Conservation (phyloP, 2,113 vertebrate species). For the Lontra canadensis region DNA sequence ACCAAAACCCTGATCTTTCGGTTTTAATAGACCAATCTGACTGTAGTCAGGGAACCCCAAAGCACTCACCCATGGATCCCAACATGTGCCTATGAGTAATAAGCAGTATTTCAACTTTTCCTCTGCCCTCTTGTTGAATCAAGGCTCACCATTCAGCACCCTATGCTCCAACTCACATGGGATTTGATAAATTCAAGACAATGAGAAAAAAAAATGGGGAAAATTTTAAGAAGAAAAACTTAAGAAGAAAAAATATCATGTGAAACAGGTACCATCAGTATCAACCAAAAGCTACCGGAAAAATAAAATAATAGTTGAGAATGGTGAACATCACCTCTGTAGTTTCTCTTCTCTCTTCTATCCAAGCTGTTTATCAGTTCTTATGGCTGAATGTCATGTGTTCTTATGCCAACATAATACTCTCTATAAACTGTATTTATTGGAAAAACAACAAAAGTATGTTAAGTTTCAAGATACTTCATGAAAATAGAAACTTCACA, state of each 20-base stretch:
- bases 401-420: neutral
- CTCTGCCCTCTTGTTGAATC: neutral
- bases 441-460: neutral
- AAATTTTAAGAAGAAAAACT: neutral
- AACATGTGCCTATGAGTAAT: neutral
- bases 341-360: neutral
- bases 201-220: neutral
- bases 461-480: neutral
- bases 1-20: neutral
- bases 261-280: neutral
- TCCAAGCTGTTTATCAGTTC: neutral
- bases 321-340: neutral
- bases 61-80: neutral
- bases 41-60: neutral
- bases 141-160: neutral
- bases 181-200: neutral
- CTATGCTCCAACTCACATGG: neutral
- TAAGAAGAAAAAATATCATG: neutral
- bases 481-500: neutral
- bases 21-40: neutral
- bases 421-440: neutral
- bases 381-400: neutral
- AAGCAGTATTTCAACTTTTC: neutral
- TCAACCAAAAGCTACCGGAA: neutral
- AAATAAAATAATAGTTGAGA: neutral